Base-by-base conservation (phyloP, 2,113 vertebrate genomes). In the Pimephales promelas region DNA sequence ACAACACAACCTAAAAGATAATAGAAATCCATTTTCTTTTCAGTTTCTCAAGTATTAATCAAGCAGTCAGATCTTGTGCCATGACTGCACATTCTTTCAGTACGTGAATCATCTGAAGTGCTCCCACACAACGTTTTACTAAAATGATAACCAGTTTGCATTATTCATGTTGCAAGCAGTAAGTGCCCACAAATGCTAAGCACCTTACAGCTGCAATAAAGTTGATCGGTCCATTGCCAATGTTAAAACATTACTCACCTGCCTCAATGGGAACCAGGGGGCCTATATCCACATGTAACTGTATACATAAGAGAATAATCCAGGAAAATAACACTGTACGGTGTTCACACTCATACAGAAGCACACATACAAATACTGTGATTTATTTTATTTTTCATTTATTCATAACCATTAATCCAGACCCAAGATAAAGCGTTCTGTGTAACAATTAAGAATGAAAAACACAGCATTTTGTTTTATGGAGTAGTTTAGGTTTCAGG, bases 61-160 rank as follows among this genome's bases (percentile, higher is more conserved):
- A 79, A 9, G 16, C 59, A 34, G 59, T 24, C 56, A 45, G 57
- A 79, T 79, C 76, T 79, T 62, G 40, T 45, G 31, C 56, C 75
- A 43, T 59, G 59, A 52, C 72, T 74, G 43, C 72, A 28, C 45
- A 31, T 79, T 66, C 40, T 64, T n/a, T 79, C 5, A 9, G 59
- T 31, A 31, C 1, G 24, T 66, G 36, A 79, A 64, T 66, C 26
- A 31, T 49, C 24, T 64, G 24, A 79, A 79, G 59, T 79, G 57
- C 59, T 79, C 40, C 36, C 36, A 84, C 62, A 79, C 75, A 71
- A 78, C 77, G 20, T 79, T 47, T 71, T 84, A 10, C 76, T 24
- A 28, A 79, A n/a, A 70, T 59, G 75, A 79, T 84, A 79, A 71
- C 83, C 83, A 45, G 49, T 79, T 79, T 84, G 83, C 83, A 84